Conservation (phyloP, 64 coral and sea anemone species). For the Platygyra sinensis region DNA sequence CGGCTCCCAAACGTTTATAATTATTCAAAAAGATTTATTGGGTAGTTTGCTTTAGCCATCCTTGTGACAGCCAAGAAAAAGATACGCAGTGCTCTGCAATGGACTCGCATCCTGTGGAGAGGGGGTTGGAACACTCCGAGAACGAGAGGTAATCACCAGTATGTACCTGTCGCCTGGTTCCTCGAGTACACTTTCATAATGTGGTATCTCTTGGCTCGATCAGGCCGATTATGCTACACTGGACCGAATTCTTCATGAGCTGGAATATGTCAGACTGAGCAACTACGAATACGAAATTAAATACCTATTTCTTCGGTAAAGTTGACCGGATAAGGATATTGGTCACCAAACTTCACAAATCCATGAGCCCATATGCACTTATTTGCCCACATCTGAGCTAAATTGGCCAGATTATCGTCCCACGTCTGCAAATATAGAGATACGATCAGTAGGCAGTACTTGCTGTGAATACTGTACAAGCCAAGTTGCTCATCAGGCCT, state of each 20-base stretch:
- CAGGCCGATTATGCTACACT: too few species aligned
- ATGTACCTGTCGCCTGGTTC: neutral
- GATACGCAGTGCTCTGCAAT: too few species aligned
- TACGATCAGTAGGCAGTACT: neutral
- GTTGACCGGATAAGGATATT: slow-evolving; percentile 27
- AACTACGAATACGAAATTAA: neutral
- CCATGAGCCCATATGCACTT: slow-evolving; percentile 67
- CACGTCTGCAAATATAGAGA: slow-evolving; percentile 29
- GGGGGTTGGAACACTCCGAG: too few species aligned
- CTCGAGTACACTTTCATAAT: neutral
- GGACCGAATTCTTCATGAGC: too few species aligned
- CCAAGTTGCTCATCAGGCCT: too few species aligned
- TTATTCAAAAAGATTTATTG: too few species aligned
- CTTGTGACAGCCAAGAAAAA: too few species aligned
- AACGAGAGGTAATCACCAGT: too few species aligned
- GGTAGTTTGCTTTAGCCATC: too few species aligned
- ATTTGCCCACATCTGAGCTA: slow-evolving; percentile 85
- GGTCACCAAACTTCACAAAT: slow-evolving; percentile 58
- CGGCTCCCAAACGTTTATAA: too few species aligned
- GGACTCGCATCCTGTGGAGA: too few species aligned
- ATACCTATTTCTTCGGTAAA: slow-evolving; percentile 50
- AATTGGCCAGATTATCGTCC: slow-evolving; percentile 69
- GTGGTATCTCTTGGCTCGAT: neutral
- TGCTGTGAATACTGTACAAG: neutral
- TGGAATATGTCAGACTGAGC: neutral